Conservation (phyloP, 2,797 vertebrate genomes). For the Platalea minor region DNA sequence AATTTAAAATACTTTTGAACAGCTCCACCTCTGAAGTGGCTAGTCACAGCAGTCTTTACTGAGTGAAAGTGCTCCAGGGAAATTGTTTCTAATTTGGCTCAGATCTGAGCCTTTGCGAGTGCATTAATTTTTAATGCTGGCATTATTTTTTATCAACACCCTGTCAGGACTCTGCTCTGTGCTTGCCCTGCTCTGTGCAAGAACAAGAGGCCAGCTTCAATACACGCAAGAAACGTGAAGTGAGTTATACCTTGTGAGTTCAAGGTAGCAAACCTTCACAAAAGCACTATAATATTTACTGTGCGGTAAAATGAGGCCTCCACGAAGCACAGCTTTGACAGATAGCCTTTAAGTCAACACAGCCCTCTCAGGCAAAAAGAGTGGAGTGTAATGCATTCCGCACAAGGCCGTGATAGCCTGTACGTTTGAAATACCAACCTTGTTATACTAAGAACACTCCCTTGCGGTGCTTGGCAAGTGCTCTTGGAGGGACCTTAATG, state of each 20-base stretch:
- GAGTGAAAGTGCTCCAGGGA: background rate
- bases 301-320: background rate
- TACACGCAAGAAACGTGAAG: background rate
- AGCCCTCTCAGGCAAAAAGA: background rate
- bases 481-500: background rate
- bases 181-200: background rate
- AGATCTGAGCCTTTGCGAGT: background rate
- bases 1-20: background rate
- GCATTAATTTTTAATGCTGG: background rate
- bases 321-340: background rate
- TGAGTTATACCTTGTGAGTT: background rate
- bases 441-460: background rate
- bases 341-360: background rate
- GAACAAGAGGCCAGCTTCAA: background rate
- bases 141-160: background rate
- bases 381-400: background rate
- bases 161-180: background rate
- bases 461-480: background rate
- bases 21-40: background rate
- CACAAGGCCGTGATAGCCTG: background rate
- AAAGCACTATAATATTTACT: background rate
- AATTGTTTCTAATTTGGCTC: constrained; percentile 19
- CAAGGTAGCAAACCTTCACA: background rate
- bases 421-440: background rate
- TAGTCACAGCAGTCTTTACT: background rate